Percentiles rank a stretch among this genome's conserved stretches.
Evolutionary conservation across 2,113 vertebrate genomes (phyloP).

Genomic region (Tauraco erythrolophus): DNA sequence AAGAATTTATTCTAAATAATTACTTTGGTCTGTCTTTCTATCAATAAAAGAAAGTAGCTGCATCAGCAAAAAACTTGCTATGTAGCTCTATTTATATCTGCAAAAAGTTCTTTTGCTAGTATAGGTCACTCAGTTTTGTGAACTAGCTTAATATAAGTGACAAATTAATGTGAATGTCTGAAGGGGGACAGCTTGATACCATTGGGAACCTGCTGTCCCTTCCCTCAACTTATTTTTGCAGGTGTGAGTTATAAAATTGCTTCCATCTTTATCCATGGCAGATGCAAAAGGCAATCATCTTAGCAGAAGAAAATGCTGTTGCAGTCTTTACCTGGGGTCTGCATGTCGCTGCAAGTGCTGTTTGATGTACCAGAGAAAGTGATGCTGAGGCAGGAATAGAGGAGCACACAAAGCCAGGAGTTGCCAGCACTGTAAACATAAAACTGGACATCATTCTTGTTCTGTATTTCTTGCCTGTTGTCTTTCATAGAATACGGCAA

Average conservation of each 20-base stretch:
- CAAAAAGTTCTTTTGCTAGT: background rate
- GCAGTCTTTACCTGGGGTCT: slow-evolving; percentile 80
- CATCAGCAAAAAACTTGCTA: background rate
- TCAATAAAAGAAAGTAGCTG: background rate
- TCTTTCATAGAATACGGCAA: background rate
- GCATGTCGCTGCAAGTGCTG: slow-evolving; percentile 85
- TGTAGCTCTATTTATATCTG: background rate
- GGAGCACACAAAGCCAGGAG: slow-evolving; percentile 89
- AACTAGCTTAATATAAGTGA: background rate
- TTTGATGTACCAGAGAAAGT: slow-evolving; percentile 90
- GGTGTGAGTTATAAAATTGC: background rate
- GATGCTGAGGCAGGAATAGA: slow-evolving; percentile 90
- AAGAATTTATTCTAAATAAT: background rate
- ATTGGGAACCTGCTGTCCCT: background rate
- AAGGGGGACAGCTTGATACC: background rate
- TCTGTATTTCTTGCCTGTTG: background rate
- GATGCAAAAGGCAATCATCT: background rate
- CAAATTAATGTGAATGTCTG: background rate
- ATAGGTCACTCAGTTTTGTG: background rate
- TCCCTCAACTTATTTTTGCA: background rate
- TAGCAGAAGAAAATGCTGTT: background rate
- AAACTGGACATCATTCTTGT: background rate
- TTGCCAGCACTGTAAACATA: slow-evolving; percentile 85
- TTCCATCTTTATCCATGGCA: background rate
- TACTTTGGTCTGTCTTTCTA: background rate